phyloP scores from a whole-genome alignment of 2,888 invertebrate genomes.

The Lasioglossum marginatum region DNA sequence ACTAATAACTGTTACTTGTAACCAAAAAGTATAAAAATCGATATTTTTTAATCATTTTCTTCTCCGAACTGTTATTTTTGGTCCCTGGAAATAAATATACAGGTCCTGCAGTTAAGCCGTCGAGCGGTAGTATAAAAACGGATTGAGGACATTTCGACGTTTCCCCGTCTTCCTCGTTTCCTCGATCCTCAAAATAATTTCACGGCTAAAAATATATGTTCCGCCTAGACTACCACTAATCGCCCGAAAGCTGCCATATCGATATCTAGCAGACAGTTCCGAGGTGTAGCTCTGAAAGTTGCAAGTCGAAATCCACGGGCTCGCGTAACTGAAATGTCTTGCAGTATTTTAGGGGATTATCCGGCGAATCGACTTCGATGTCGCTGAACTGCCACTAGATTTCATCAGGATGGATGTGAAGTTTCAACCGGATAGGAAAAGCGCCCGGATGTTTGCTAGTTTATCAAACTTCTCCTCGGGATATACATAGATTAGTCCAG shows the following conservation, averaged over 20 bases:
- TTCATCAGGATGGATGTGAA: conserved; percentile 41
- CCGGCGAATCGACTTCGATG: conserved; percentile 54
- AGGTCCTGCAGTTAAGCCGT: background rate
- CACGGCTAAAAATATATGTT: background rate
- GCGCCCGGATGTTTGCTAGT: conserved; percentile 47
- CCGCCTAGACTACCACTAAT: background rate
- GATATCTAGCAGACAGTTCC: background rate
- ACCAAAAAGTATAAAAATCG: too few species aligned
- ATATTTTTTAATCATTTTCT: too few species aligned
- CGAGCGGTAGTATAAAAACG: background rate
- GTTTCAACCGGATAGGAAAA: conserved; percentile 32
- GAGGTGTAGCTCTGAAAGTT: conserved; percentile 19
- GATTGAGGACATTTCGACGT: background rate
- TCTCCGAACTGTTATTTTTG: too few species aligned
- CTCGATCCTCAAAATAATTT: background rate
- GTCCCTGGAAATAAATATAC: background rate
- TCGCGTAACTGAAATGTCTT: conserved; percentile 36
- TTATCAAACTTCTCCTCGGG: conserved; percentile 36
- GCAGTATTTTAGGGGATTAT: conserved; percentile 62
- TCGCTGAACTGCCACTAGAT: conserved; percentile 45
- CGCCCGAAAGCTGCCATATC: background rate
- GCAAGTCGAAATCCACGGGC: conserved; percentile 37
- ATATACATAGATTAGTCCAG: too few species aligned
- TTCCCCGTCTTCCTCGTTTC: background rate
- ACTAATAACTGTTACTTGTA: too few species aligned